Conservation (phyloP, 2,113 vertebrate species). For the Numenius arquata region DNA sequence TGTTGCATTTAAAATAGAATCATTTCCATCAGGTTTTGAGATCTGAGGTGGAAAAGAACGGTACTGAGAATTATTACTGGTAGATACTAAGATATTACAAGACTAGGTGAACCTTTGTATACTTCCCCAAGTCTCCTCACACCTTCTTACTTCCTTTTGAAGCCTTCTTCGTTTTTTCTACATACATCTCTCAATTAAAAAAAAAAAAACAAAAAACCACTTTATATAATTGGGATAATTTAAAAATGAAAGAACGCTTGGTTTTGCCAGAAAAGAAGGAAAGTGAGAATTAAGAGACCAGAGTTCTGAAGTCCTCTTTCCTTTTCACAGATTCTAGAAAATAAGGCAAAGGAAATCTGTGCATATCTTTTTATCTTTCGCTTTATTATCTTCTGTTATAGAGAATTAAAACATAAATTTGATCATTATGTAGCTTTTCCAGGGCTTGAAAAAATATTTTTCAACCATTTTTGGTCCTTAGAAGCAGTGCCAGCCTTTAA, state of each 20-base stretch:
- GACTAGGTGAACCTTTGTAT: not conserved
- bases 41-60: not conserved
- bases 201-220: fast-evolving
- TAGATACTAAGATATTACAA: not conserved
- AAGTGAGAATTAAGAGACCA: not conserved
- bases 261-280: not conserved
- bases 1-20: not conserved
- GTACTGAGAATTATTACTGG: not conserved
- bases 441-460: not conserved
- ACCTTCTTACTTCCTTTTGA: not conserved
- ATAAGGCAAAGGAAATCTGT: not conserved
- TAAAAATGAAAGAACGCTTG: not conserved
- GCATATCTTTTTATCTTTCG: not conserved
- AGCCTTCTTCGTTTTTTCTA: not conserved
- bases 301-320: not conserved
- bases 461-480: not conserved
- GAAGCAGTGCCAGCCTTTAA: not conserved
- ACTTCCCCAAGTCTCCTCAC: not conserved
- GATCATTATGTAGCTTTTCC: not conserved
- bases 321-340: not conserved
- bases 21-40: not conserved
- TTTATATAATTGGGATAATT: not conserved
- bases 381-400: not conserved
- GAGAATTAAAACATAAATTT: not conserved
- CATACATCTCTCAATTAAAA: not conserved